These are phyloP conservation scores for Sebastes vulpes DNA, from an alignment of 2,797 vertebrate species.

Conservation along the genomic window DNA sequence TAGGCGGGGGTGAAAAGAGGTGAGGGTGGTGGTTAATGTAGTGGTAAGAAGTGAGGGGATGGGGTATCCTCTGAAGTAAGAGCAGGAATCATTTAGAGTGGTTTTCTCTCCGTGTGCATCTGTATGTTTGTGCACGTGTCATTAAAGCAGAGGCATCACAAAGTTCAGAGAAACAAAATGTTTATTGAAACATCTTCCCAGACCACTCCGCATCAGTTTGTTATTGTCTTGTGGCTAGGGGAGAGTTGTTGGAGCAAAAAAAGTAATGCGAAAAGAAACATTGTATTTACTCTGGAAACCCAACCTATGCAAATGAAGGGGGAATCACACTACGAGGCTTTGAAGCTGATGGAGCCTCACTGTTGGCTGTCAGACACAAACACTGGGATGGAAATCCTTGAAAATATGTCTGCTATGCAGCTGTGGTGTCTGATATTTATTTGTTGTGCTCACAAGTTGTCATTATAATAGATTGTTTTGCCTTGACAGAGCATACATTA, in stretches of 20 bases:
- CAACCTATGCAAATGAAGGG: constrained; percentile 30
- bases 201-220: constrained; percentile 65
- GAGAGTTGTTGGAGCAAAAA: constrained; percentile 45
- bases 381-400: constrained; percentile 31
- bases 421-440: constrained; percentile 11
- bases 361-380: constrained; percentile 19
- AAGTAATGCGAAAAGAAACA: constrained; percentile 33
- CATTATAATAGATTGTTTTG: neutral
- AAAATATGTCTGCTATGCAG: constrained; percentile 24
- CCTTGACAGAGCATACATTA: neutral
- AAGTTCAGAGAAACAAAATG: constrained; percentile 59
- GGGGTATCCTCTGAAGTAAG: constrained; percentile 60
- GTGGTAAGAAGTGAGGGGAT: constrained; percentile 30
- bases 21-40: constrained; percentile 71
- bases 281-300: constrained; percentile 42
- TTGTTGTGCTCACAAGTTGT: constrained; percentile 2
- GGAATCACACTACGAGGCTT: neutral
- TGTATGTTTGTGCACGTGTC: constrained; percentile 32
- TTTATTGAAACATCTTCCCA: constrained; percentile 74
- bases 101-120: constrained; percentile 7
- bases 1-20: constrained; percentile 34
- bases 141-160: constrained; percentile 46
- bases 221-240: constrained; percentile 57
- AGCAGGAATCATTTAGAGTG: constrained; percentile 48
- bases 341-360: constrained; percentile 8